Evolutionary conservation across 2,888 invertebrate genomes (phyloP), one percentile per base, ranked within the genome.

Genomic region (Operophtera brumata): DNA sequence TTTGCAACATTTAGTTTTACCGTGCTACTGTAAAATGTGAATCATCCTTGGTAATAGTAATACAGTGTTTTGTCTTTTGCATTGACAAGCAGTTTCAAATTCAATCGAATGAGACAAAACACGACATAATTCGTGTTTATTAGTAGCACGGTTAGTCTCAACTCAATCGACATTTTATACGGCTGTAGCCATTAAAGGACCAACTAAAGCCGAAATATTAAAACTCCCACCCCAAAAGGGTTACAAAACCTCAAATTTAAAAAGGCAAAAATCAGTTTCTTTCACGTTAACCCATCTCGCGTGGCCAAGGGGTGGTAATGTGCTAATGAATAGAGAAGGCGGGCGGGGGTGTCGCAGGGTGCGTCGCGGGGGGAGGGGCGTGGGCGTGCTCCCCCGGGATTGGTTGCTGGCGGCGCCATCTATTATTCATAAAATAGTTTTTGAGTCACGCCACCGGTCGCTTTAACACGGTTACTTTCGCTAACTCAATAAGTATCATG

Each of bases 371-470:
- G 69, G 68, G 71, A 69, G 67, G 70, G 69, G 67, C 62, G 77
- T 79, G 82, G 84, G 84, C 84, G 82, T 73, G 80, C 83, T 84
- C 88, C 87, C 89, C 68, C 49, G 89, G 90, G 90, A 89, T 88
- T 89, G 89, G 89, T 77, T 86, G 84, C 82, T 78, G 73, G 73
- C 78, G 76, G 81, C 80, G 80, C 82, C 84, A 89, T 90, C 87
- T 90, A 90, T 89, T 89, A 90, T 90, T 89, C 90, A 90, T 88
- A 88, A 88, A 89, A 90, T 90, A 90, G 90, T 90, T 90, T 90
- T 90, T 89, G 87, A 90, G 86, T 86, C 86, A 84, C 86, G 80
- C 86, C 80, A 82, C 77, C 82, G 81, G 80, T 81, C 82, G 82
- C 76, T 75, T 77, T 88, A 89, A 88, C 81, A 77, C 76, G 73